These are phyloP conservation scores for Synanthedon vespiformis DNA, from an alignment of 2,888 invertebrate species.

Conservation along the genomic window DNA sequence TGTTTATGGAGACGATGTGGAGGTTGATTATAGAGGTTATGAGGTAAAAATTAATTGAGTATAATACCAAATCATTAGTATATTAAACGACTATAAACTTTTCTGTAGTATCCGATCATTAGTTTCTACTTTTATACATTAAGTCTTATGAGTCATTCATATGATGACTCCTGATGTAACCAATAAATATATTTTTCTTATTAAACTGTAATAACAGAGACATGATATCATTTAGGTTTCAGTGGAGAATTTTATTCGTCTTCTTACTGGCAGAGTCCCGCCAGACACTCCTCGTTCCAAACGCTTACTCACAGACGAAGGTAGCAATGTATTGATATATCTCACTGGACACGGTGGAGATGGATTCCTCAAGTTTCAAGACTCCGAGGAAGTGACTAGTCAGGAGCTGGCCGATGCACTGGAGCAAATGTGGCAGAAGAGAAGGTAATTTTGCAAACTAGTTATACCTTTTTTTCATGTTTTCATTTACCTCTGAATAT, in stretches of 20 bases:
- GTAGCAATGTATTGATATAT: conserved; percentile 96
- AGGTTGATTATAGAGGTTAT: conserved; percentile 97
- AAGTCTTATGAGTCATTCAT: too few relatives aligned
- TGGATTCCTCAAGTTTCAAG: conserved; percentile 99
- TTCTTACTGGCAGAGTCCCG: conserved; percentile 92
- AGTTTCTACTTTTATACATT: too few relatives aligned
- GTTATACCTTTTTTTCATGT: too few relatives aligned
- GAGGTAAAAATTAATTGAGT: conserved; percentile 66
- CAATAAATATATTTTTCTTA: neutral
- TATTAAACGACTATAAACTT: too few relatives aligned
- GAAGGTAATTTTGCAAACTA: conserved; percentile 70
- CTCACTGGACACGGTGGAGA: conserved; percentile 98
- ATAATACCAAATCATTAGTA: too few relatives aligned
- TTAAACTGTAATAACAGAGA: too few relatives aligned
- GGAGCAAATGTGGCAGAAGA: conserved; percentile 99
- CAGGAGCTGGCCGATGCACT: conserved; percentile 98
- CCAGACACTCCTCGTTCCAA: conserved; percentile 96
- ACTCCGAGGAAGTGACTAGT: conserved; percentile 98
- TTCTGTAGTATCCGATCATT: too few relatives aligned
- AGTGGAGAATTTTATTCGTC: conserved; percentile 97
- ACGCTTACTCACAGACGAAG: conserved; percentile 93
- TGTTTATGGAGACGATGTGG: conserved; percentile 99
- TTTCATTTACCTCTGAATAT: too few relatives aligned
- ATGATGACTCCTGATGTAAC: neutral
- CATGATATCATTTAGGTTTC: conserved; percentile 76